Percentiles rank a stretch among this genome's conserved stretches.
Conservation (phyloP, 2,113 vertebrate genomes). For the Globicephala melas region DNA sequence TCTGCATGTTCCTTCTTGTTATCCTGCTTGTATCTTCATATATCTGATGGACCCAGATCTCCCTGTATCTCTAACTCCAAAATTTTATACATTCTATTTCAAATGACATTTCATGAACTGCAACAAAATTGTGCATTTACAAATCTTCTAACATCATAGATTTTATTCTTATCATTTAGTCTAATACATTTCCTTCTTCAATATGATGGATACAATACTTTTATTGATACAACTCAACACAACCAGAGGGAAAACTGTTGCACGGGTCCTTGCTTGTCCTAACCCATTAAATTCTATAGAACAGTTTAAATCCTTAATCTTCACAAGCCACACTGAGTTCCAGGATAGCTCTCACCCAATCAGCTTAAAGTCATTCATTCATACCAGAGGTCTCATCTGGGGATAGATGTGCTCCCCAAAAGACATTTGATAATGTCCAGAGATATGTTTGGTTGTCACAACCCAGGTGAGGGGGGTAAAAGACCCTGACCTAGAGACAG, state of each 20-base stretch:
- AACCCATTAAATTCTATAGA: not conserved
- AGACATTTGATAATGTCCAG: not conserved
- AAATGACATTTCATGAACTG: not conserved
- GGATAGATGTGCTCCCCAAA: not conserved
- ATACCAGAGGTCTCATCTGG: not conserved
- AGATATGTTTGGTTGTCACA: not conserved
- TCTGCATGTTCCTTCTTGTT: not conserved
- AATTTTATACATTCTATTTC: not conserved
- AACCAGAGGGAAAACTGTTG: not conserved
- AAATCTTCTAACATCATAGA: not conserved
- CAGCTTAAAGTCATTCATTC: not conserved
- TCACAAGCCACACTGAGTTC: not conserved
- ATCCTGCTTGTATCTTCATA: not conserved
- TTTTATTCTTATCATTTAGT: not conserved
- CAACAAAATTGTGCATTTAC: not conserved
- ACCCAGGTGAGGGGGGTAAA: not conserved
- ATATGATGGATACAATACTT: not conserved
- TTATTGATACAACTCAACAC: not conserved
- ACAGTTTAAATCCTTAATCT: not conserved
- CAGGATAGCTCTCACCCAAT: not conserved
- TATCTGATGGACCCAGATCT: not conserved
- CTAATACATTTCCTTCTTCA: not conserved
- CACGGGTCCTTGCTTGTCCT: not conserved
- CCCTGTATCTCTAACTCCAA: not conserved
- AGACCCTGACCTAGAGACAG: not conserved